Base-by-base conservation (phyloP, 30 jellyfish, hydroid and myxozoan species). In the Rhopilema esculentum region DNA sequence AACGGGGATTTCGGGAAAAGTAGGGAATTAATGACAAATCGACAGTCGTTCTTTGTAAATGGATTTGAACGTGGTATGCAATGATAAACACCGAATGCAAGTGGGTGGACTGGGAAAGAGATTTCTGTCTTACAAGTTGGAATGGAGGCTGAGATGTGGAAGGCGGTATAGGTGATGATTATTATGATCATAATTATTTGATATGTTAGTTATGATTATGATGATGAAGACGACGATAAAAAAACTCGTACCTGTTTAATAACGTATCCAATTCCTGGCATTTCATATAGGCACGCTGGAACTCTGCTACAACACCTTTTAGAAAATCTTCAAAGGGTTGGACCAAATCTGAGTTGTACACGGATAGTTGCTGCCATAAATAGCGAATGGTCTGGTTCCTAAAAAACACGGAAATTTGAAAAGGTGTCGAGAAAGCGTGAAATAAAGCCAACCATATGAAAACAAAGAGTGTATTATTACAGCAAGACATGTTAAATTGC, bases 251-350 rank as follows among this genome's bases (percentile, higher is more conserved):
- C 99, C 93, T 69, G 26, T 85, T 32, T 49, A 94, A 63, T 27
- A 79, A 27, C 48, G 71, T 26, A 18, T 94, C 97, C 50, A 94
- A 57, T 19, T 90, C 99, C 40, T 94, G 97, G 81, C 96, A 94
- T 75, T 94, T 94, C 62, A 80, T 65, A 80, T 94, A 90, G 0
- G 97, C 97, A n/a, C 94, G 80, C 26, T 94, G 96, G 16, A 89
- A 28, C 87, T 94, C 99, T 7, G 86, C 96, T 22, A 89, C 84
- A 24, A 94, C 81, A 29, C 92, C 48, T 57, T 87, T 89, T 33
- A 94, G 33, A 63, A 90, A 89, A 25, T 94, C 99, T 53, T 94
- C 99, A 52, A 94, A 94, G 8, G 96, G 97, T 68, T 77, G 97
- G 52, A 86, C 65, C 52, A 94, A 70, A 40, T 94, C 99, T 31